Evolutionary conservation across 2,888 invertebrate genomes (phyloP).

Genomic region (Ochropleura plecta): DNA sequence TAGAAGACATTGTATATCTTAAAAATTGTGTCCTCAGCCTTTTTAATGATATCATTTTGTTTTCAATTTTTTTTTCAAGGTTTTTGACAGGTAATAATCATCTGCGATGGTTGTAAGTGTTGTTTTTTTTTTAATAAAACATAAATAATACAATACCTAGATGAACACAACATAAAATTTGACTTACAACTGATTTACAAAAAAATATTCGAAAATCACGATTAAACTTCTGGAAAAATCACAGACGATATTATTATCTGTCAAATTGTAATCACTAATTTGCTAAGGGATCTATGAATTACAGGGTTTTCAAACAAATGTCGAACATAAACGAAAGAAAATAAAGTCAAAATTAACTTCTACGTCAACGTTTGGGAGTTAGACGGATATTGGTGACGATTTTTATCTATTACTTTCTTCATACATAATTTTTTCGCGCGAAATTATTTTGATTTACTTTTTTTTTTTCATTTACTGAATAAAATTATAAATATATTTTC

Average conservation of each 20-base stretch:
- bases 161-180: conserved; percentile 22
- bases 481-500: background rate
- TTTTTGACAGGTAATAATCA: conserved; percentile 77
- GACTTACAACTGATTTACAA: conserved; percentile 27
- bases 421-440: conserved; percentile 46
- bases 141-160: conserved; percentile 1
- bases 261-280: conserved; percentile 82
- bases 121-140: background rate
- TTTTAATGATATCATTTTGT: conserved; percentile 88
- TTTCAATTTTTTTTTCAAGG: conserved; percentile 74
- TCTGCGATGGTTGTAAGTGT: conserved; percentile 17
- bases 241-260: conserved; percentile 75
- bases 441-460: conserved; percentile 49
- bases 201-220: conserved; percentile 34
- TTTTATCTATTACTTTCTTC: conserved; percentile 69
- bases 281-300: conserved; percentile 88
- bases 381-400: conserved; percentile 78
- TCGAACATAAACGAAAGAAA: conserved; percentile 63
- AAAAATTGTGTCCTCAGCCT: conserved; percentile 90
- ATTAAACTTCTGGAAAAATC: conserved; percentile 18
- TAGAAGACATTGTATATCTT: conserved; percentile 90
- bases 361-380: conserved; percentile 67
- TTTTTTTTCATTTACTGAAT: background rate
- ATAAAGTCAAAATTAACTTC: conserved; percentile 64
- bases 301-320: conserved; percentile 83